Evolutionary conservation across 2,888 invertebrate species (phyloP).

Genomic region (Latheticus oryzae): DNA sequence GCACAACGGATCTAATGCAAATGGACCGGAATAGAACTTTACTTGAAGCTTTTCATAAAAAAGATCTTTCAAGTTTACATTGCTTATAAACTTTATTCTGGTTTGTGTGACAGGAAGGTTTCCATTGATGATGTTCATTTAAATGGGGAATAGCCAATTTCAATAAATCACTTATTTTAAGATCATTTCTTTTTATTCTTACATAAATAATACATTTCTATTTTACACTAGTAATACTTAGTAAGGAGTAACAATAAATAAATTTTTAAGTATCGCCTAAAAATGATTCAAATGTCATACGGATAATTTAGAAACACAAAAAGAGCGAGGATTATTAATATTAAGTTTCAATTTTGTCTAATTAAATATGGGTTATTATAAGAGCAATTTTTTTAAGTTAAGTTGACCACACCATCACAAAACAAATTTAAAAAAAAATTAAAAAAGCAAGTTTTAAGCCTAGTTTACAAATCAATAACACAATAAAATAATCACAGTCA

Average conservation of each 20-base stretch:
- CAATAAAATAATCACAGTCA: slow-evolving; percentile 58
- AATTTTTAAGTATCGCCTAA: slow-evolving; percentile 34
- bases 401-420: neutral
- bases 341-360: slow-evolving; percentile 13
- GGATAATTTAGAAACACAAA: neutral
- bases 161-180: too few relatives aligned
- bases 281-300: neutral
- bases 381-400: slow-evolving; percentile 1
- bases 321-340: neutral
- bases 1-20: too few relatives aligned
- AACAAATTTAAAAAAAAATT: too few relatives aligned
- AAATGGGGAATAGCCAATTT: too few relatives aligned
- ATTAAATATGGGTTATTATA: neutral
- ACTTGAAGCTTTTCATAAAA: too few relatives aligned
- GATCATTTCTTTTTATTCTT: slow-evolving; percentile 43
- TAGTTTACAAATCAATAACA: slow-evolving; percentile 29
- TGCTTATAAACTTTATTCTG: too few relatives aligned
- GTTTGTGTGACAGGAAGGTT: too few relatives aligned
- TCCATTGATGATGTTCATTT: too few relatives aligned
- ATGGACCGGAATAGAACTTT: too few relatives aligned
- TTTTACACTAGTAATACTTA: slow-evolving; percentile 57
- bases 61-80: too few relatives aligned
- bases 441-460: too few relatives aligned
- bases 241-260: slow-evolving; percentile 53
- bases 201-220: slow-evolving; percentile 52